Percentiles rank a stretch among this genome's conserved stretches.
phyloP scores from a whole-genome alignment of 2,888 invertebrate genomes.

The Norana najaformis region DNA sequence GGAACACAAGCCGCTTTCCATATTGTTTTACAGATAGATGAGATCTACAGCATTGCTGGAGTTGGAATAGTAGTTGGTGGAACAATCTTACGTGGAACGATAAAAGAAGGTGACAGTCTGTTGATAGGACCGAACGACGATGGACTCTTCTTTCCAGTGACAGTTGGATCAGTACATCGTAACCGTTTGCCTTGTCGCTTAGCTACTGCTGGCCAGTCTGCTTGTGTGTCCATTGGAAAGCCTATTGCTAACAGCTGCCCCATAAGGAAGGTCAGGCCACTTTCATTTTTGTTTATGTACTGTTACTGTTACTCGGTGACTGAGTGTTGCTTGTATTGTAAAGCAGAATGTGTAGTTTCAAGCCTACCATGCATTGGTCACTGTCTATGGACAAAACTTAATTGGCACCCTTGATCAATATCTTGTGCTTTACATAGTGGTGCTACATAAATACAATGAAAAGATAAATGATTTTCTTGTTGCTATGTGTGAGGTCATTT shows the following conservation, averaged over 20 bases:
- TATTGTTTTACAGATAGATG: constrained; percentile 79
- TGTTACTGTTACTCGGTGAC: not conserved
- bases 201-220: constrained; percentile 87
- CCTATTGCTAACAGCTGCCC: constrained; percentile 30
- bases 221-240: constrained; percentile 74
- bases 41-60: constrained; percentile 68
- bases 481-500: no score
- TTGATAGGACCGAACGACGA: constrained; percentile 64
- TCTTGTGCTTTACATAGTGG: no score
- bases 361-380: no score
- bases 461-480: no score
- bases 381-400: no score
- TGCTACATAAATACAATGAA: no score
- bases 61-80: constrained; percentile 59
- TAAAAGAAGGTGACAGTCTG: constrained; percentile 75
- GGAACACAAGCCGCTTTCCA: not conserved
- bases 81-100: constrained; percentile 69
- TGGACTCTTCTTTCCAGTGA: constrained; percentile 66
- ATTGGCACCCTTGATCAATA: no score
- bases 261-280: constrained; percentile 40
- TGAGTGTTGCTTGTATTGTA: not conserved
- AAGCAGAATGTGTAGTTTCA: not conserved
- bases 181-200: constrained; percentile 86
- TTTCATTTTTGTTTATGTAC: not conserved
- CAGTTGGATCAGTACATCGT: constrained; percentile 83